Conservation (phyloP, 2,888 invertebrate species). For the Zelleria hepariella region DNA sequence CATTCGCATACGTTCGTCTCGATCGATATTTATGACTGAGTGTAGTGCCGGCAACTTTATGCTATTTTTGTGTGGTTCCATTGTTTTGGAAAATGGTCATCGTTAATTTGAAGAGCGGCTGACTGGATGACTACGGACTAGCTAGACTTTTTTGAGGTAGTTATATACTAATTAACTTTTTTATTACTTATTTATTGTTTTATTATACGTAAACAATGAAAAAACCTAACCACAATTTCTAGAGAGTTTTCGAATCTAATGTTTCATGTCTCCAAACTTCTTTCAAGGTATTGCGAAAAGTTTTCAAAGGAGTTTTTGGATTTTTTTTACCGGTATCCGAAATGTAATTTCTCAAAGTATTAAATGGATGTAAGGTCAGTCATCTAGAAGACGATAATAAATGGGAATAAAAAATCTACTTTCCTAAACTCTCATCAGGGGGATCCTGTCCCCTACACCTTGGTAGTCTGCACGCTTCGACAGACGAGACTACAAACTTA, state of each 20-base stretch:
- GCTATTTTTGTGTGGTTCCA: neutral
- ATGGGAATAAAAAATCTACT: neutral
- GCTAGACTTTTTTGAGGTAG: too few species aligned
- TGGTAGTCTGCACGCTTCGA: conserved; percentile 44
- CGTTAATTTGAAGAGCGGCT: neutral
- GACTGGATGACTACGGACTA: neutral
- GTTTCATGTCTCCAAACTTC: too few species aligned
- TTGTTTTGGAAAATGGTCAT: neutral
- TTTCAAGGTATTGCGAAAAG: too few species aligned
- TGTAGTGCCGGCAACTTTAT: conserved; percentile 31
- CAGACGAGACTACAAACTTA: conserved; percentile 38
- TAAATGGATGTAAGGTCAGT: conserved; percentile 1
- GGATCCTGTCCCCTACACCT: conserved; percentile 38
- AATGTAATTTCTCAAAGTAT: neutral
- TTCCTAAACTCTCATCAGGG: neutral
- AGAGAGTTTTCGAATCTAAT: too few species aligned
- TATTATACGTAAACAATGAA: too few species aligned
- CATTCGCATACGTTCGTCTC: conserved; percentile 20
- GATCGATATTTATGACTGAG: conserved; percentile 45
- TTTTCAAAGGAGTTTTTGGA: too few species aligned
- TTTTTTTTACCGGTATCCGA: too few species aligned
- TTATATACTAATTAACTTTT: too few species aligned
- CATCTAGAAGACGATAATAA: conserved; percentile 2
- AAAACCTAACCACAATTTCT: too few species aligned
- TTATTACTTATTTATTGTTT: too few species aligned